A percentile compares a stretch with the other conserved stretches of the same genome.
phyloP scores from a whole-genome alignment of 2,113 vertebrate genomes.

The Muntiacus muntjak region DNA sequence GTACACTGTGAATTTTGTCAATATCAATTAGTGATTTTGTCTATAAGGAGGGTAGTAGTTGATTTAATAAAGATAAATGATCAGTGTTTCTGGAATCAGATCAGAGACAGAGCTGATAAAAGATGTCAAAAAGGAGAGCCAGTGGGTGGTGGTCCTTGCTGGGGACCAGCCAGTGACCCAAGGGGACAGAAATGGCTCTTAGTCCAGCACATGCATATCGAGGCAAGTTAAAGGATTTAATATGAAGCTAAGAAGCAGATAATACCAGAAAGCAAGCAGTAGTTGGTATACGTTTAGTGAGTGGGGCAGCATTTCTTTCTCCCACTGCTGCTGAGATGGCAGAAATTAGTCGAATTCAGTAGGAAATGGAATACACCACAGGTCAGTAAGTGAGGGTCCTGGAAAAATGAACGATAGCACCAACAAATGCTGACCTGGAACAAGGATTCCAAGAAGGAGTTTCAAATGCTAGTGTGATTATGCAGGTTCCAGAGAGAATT shows the following conservation, averaged over 20 bases:
- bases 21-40: neutral
- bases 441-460: conserved; percentile 76
- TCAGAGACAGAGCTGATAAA: neutral
- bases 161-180: neutral
- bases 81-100: neutral
- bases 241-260: conserved; percentile 71
- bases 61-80: neutral
- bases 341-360: conserved; percentile 95
- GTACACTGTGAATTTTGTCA: neutral
- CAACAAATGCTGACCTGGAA: conserved; percentile 82
- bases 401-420: conserved; percentile 93
- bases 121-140: neutral
- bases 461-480: conserved; percentile 83
- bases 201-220: conserved; percentile 22
- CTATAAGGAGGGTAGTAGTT: neutral
- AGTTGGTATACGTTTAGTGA: conserved; percentile 80
- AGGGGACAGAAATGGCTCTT: conserved; percentile 43
- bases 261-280: conserved; percentile 51
- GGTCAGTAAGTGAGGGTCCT: conserved; percentile 97
- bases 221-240: conserved; percentile 58
- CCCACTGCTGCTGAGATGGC: conserved; percentile 92
- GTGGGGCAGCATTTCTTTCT: conserved; percentile 88
- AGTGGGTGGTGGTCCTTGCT: neutral
- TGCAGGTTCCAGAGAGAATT: conserved; percentile 97
- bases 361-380: conserved; percentile 96